Conservation (phyloP, 2,113 vertebrate species). For the Nibea coibor region DNA sequence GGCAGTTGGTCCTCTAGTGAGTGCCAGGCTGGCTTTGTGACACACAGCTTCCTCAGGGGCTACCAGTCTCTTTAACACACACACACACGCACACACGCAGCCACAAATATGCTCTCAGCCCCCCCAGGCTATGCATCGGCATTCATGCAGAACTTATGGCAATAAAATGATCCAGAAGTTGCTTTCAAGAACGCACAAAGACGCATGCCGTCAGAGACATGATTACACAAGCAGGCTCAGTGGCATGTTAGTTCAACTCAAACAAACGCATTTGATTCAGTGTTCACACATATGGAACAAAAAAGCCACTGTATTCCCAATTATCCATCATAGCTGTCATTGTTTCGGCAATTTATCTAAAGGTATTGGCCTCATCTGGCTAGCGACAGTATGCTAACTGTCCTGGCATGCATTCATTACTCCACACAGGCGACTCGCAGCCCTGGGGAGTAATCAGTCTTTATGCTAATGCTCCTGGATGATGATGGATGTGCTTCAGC, state of each 20-base stretch:
- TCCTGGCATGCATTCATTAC: constrained; percentile 75
- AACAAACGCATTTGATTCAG: constrained; percentile 44
- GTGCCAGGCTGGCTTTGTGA: constrained; percentile 76
- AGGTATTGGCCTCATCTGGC: constrained; percentile 78
- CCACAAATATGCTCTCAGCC: constrained; percentile 61
- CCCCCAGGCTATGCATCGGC: constrained; percentile 45
- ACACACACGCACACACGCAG: constrained; percentile 27
- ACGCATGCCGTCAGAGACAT: constrained; percentile 47
- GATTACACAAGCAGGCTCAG: constrained; percentile 55
- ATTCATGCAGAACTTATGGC: constrained; percentile 70
- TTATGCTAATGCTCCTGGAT: constrained; percentile 70
- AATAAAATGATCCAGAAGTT: constrained; percentile 72
- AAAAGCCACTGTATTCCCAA: constrained; percentile 57
- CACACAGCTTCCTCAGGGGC: constrained; percentile 63
- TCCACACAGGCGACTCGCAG: constrained; percentile 53
- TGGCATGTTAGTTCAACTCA: constrained; percentile 49
- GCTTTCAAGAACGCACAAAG: constrained; percentile 56
- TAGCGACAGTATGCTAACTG: constrained; percentile 71
- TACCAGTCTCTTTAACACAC: constrained; percentile 41
- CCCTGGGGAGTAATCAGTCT: constrained; percentile 71
- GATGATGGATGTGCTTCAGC: constrained; percentile 74
- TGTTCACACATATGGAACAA: constrained; percentile 62
- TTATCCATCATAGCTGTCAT: constrained; percentile 64
- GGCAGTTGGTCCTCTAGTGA: constrained; percentile 72
- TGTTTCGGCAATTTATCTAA: constrained; percentile 67